Base-by-base conservation (phyloP, 2,797 vertebrate species). In the Enteromius unitaeniatus region DNA sequence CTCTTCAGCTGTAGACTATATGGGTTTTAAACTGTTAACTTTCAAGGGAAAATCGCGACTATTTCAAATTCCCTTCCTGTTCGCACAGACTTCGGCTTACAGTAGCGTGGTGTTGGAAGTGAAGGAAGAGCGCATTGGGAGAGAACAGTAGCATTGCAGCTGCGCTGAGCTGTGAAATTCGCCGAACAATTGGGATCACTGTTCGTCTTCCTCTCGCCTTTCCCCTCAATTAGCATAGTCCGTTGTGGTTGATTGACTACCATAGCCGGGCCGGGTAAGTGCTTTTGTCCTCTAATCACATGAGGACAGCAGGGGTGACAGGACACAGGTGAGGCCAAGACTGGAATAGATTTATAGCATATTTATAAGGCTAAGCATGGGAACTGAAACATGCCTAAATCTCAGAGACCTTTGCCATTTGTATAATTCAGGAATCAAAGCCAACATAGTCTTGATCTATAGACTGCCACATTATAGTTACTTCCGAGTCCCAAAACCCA, bases 161-260 rank as follows among this genome's bases (percentile, higher is more conserved):
- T 96, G 95, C 92, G 91, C 88, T 86, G 90, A 87, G 88, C 93
- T 95, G 93, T 95, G 94, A 95, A 96, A 94, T 87, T 87, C 89
- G 86, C 84, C 47, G 90, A 93, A 96, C 95, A 96, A 96, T 95
- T 93, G 92, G 90, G 87, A 88, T 93, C 93, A 93, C 91, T 95
- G 95, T 95, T 96, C 93, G 91, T 91, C 88, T 89, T 91, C 90
- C 91, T 93, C 93, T 92, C 91, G 93, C 93, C 92, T 93, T 94
- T 91, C 93, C 91, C 85, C 88, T 81, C 84, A 93, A 95, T 96
- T 96, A 95, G 94, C 96, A 95, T 95, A 94, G 95, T 93, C 94
- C 92, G 95, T 95, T 95, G 95, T 94, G 95, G 93, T 92, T 96
- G 95, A 95, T 86, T 96, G 94, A 94, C 94, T 93, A 92, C 93